Evolutionary conservation across 2,113 vertebrate species (phyloP).

Genomic region (Ariopsis seemanni): DNA sequence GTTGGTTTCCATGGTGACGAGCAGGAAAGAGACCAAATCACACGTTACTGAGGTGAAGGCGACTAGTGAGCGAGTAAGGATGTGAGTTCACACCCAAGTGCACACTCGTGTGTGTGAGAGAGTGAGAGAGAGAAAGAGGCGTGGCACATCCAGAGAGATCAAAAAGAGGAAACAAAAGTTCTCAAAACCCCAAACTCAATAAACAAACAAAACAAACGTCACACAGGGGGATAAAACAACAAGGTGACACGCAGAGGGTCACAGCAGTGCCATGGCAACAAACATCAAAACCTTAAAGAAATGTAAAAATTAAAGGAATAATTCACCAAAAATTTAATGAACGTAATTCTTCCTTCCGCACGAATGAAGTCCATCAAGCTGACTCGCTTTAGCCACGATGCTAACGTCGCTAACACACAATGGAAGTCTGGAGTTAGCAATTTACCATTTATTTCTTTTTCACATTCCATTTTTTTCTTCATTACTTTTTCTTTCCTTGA

Average conservation of each 20-base stretch:
- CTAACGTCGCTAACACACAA: not conserved
- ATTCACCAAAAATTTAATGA: not conserved
- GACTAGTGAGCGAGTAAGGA: not conserved
- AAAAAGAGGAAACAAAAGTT: not conserved
- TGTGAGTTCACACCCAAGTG: conserved; percentile 12
- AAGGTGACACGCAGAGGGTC: not conserved
- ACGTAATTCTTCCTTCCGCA: not conserved
- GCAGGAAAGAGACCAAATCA: conserved; percentile 5
- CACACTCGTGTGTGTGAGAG: not conserved
- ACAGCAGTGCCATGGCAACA: not conserved
- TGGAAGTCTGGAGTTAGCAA: not conserved
- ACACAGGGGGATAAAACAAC: not conserved
- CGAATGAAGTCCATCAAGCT: not conserved
- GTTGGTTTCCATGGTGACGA: conserved; percentile 56
- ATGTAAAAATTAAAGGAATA: not conserved
- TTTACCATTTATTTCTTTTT: not conserved
- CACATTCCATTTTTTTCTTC: too few relatives aligned
- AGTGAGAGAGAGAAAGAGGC: not conserved
- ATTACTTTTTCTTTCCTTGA: not conserved
- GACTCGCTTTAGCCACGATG: not conserved
- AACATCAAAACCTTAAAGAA: not conserved
- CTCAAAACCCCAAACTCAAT: not conserved
- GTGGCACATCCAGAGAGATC: not conserved
- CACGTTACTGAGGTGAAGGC: not conserved
- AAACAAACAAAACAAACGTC: not conserved